phyloP scores from a whole-genome alignment of 2,797 vertebrate species.

The Sebastes kiyomatsui region DNA sequence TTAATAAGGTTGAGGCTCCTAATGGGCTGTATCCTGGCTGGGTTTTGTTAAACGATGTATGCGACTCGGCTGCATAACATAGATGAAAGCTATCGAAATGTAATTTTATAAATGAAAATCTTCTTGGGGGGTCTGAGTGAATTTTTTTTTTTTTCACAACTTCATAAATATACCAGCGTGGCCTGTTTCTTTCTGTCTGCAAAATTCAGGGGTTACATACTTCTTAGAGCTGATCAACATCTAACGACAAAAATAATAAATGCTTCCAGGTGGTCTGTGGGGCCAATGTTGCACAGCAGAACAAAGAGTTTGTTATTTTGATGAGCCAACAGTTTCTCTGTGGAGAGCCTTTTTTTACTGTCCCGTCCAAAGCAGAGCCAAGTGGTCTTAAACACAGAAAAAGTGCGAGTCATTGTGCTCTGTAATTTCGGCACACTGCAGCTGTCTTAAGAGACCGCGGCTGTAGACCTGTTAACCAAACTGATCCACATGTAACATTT shows the following conservation, averaged over 20 bases:
- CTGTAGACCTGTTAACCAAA: slow-evolving; percentile 77
- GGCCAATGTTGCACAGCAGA: slow-evolving; percentile 35
- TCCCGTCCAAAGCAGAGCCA: slow-evolving; percentile 44
- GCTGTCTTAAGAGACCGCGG: slow-evolving; percentile 76
- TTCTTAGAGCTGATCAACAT: slow-evolving; percentile 8
- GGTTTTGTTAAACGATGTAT: slow-evolving; percentile 32
- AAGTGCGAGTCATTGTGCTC: slow-evolving; percentile 72
- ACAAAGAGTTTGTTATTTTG: slow-evolving; percentile 66
- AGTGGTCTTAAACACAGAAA: slow-evolving; percentile 66
- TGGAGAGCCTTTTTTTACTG: slow-evolving; percentile 57
- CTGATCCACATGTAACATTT: slow-evolving; percentile 80
- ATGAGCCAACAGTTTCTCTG: slow-evolving; percentile 68
- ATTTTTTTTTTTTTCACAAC: not conserved
- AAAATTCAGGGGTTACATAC: slow-evolving; percentile 4
- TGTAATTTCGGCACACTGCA: slow-evolving; percentile 78
- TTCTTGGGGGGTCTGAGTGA: slow-evolving; percentile 11
- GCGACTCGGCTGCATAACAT: not conserved
- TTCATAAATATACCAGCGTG: not conserved
- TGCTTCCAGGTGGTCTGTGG: slow-evolving; percentile 58
- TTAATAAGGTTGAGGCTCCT: not conserved
- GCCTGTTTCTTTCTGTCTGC: not conserved
- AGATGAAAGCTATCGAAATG: slow-evolving; percentile 35
- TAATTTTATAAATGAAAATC: slow-evolving; percentile 24
- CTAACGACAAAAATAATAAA: slow-evolving; percentile 43
- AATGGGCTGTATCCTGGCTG: slow-evolving; percentile 38